These are phyloP conservation scores for Drepana arcuata DNA, from an alignment of 1,140 invertebrate genomes.

Conservation along the genomic window DNA sequence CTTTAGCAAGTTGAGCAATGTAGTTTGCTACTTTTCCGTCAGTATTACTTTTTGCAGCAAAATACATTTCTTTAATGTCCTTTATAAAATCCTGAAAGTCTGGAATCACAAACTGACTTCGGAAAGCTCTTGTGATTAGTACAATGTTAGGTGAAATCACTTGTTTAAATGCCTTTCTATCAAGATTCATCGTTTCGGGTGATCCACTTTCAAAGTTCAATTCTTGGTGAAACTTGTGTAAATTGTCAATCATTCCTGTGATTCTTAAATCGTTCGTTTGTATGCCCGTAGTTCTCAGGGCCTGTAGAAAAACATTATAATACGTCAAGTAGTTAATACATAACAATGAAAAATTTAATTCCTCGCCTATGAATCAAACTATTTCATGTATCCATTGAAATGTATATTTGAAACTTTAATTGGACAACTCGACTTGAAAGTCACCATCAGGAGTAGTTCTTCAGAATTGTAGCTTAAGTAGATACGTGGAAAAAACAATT, in stretches of 20 bases:
- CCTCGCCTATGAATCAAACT: no score
- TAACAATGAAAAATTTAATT: no score
- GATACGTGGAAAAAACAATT: no score
- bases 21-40: conserved; percentile 92
- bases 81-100: conserved; percentile 93
- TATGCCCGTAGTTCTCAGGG: conserved; percentile 88
- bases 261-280: conserved; percentile 89
- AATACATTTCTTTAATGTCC: conserved; percentile 94
- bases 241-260: conserved; percentile 86
- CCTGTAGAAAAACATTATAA: no score
- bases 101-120: conserved; percentile 95
- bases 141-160: conserved; percentile 91
- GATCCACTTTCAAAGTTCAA: conserved; percentile 81
- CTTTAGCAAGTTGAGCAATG: conserved; percentile 94
- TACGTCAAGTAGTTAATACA: no score
- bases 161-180: conserved; percentile 87
- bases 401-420: no score
- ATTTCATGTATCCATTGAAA: no score
- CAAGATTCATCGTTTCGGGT: conserved; percentile 87
- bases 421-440: no score
- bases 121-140: conserved; percentile 92
- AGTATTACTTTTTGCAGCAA: conserved; percentile 89
- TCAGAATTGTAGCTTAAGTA: no score
- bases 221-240: conserved; percentile 83
- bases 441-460: no score